These are phyloP conservation scores for Andrena trimmerana DNA, from an alignment of 2,888 invertebrate genomes.

Conservation along the genomic window DNA sequence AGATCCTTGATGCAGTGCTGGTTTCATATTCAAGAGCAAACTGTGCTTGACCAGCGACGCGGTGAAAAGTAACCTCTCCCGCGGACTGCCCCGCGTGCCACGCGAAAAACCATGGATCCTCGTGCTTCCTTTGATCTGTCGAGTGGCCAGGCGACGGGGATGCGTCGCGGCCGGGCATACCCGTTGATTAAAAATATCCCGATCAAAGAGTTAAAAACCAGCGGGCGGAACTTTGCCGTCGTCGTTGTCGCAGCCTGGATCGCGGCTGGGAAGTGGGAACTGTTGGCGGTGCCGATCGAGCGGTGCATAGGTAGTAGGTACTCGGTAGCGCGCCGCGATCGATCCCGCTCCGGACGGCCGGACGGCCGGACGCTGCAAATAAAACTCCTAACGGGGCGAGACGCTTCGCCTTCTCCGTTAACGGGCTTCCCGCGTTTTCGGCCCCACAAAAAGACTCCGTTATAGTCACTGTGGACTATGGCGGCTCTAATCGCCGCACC, in stretches of 20 bases:
- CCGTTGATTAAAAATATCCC: constrained; percentile 64
- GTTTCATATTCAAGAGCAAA: no score
- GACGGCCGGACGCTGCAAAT: constrained; percentile 10
- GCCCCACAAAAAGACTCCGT: constrained; percentile 4
- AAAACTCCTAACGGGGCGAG: constrained; percentile 9
- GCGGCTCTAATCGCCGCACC: constrained; percentile 3
- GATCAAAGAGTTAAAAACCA: constrained; percentile 61
- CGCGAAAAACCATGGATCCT: constrained; percentile 27
- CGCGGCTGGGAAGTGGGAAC: neutral
- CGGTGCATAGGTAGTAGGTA: no score
- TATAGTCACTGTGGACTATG: neutral
- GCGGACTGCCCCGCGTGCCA: neutral
- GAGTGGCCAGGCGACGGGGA: constrained; percentile 51
- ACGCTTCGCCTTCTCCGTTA: constrained; percentile 17
- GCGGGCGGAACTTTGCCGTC: constrained; percentile 18
- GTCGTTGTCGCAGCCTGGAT: constrained; percentile 7
- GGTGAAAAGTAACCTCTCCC: constrained; percentile 4
- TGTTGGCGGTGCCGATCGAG: constrained; percentile 19
- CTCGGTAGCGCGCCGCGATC: constrained; percentile 9
- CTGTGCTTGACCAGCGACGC: neutral
- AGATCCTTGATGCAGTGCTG: no score
- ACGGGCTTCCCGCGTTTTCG: constrained; percentile 15
- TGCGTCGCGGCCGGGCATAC: constrained; percentile 40
- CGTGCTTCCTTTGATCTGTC: constrained; percentile 53
- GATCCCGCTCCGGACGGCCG: constrained; percentile 14